Percentiles rank a stretch among this genome's conserved stretches.
Conservation (phyloP, 2,888 invertebrate species). For the Malthinus seriepunctatus region DNA sequence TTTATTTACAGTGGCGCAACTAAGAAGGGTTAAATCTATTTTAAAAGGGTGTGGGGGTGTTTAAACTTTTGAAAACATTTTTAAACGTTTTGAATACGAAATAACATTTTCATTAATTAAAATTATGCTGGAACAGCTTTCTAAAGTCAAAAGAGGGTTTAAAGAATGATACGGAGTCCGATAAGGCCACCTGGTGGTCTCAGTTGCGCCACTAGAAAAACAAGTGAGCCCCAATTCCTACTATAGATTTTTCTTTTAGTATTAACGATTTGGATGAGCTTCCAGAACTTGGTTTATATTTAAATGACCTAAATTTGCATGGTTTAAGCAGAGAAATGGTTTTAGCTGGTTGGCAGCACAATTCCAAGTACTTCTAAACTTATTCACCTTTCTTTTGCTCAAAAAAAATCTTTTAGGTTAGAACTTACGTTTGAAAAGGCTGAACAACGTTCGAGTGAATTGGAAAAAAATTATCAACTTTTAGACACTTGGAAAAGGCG, state of each 20-base stretch:
- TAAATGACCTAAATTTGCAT: slow-evolving; percentile 85
- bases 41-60: too few relatives aligned
- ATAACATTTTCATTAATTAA: too few relatives aligned
- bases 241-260: slow-evolving; percentile 53
- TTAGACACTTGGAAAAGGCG: slow-evolving; percentile 84
- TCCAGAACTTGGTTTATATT: slow-evolving; percentile 73
- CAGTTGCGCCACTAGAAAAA: too few relatives aligned
- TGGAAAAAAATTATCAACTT: slow-evolving; percentile 76
- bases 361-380: slow-evolving; percentile 61
- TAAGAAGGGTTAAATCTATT: too few relatives aligned
- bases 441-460: slow-evolving; percentile 75
- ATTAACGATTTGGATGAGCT: slow-evolving; percentile 85
- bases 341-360: slow-evolving; percentile 83
- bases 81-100: too few relatives aligned
- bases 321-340: slow-evolving; percentile 84
- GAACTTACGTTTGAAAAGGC: slow-evolving; percentile 83
- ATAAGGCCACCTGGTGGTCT: too few relatives aligned
- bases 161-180: too few relatives aligned
- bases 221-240: too few relatives aligned
- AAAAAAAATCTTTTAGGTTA: slow-evolving; percentile 58
- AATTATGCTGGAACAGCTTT: too few relatives aligned
- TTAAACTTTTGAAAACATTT: too few relatives aligned
- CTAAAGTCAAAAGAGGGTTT: too few relatives aligned
- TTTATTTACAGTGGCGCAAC: neutral
- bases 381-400: neutral